These are phyloP conservation scores for Epinotia brunnichana DNA, from an alignment of 2,888 invertebrate species.

Conservation along the genomic window DNA sequence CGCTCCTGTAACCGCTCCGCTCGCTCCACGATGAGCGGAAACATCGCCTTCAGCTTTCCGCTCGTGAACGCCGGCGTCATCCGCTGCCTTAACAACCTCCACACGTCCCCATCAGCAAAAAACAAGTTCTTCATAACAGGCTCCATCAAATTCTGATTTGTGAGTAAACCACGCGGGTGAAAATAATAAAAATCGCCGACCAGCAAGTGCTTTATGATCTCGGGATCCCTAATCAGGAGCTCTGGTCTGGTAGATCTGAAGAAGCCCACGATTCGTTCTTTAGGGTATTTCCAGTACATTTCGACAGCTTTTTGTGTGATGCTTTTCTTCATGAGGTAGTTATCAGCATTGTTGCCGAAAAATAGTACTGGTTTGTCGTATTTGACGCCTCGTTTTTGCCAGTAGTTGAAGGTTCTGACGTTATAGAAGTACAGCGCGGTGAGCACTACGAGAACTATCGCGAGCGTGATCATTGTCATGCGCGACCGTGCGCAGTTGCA, in stretches of 20 bases:
- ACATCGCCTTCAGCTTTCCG: slow-evolving; percentile 67
- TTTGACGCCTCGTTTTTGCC: slow-evolving; percentile 55
- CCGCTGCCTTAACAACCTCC: slow-evolving; percentile 66
- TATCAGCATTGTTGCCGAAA: slow-evolving; percentile 60
- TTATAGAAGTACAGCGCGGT: slow-evolving; percentile 31
- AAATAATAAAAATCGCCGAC: slow-evolving; percentile 64
- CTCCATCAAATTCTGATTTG: slow-evolving; percentile 55
- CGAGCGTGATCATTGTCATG: slow-evolving; percentile 33
- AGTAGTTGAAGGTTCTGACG: slow-evolving; percentile 43
- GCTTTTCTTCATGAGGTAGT: slow-evolving; percentile 58
- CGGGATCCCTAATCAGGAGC: slow-evolving; percentile 65
- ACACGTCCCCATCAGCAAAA: slow-evolving; percentile 65
- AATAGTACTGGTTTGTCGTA: slow-evolving; percentile 62
- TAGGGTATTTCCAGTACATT: slow-evolving; percentile 63
- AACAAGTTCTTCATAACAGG: slow-evolving; percentile 65
- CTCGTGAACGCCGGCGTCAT: slow-evolving; percentile 67
- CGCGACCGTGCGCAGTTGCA: slow-evolving; percentile 2
- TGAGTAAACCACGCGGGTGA: slow-evolving; percentile 59
- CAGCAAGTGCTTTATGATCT: slow-evolving; percentile 60
- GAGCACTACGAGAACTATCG: slow-evolving; percentile 20
- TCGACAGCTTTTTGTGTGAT: slow-evolving; percentile 57
- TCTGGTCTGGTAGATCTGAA: slow-evolving; percentile 59
- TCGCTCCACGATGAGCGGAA: slow-evolving; percentile 65
- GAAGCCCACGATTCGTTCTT: slow-evolving; percentile 63
- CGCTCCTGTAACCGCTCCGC: slow-evolving; percentile 60